Percentiles rank a stretch among this genome's conserved stretches.
Conservation (phyloP, 2,797 vertebrate species). For the Halcyon badia region DNA sequence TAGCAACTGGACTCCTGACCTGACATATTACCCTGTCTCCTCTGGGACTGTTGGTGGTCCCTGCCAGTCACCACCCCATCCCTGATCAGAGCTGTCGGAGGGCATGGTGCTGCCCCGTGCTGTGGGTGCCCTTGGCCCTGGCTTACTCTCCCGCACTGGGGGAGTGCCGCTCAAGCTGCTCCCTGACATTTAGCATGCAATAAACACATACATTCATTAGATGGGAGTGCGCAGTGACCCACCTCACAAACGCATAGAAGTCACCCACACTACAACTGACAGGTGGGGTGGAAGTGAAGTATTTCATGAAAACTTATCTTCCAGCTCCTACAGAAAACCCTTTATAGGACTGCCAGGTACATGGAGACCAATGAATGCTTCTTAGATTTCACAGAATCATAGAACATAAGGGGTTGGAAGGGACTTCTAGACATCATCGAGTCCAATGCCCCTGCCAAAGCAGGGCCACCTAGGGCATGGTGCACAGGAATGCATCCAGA, state of each 20-base stretch:
- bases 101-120: accelerated
- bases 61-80: not conserved
- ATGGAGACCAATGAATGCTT: not conserved
- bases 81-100: not conserved
- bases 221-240: not conserved
- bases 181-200: accelerated
- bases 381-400: too few species aligned
- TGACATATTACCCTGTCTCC: accelerated
- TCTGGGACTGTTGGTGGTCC: accelerated
- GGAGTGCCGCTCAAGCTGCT: accelerated
- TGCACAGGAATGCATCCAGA: too few species aligned
- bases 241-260: not conserved
- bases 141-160: not conserved
- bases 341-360: too few species aligned
- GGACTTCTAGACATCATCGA: too few species aligned
- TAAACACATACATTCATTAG: not conserved
- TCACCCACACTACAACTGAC: not conserved
- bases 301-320: not conserved
- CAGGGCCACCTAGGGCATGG: too few species aligned
- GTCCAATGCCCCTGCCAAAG: too few species aligned
- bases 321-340: not conserved
- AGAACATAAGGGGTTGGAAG: too few species aligned
- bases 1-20: accelerated
- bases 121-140: accelerated
- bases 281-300: accelerated